Evolutionary conservation across 1,140 invertebrate genomes (phyloP), one percentile per base, ranked within the genome.

Genomic region (Ephestia elutella): DNA sequence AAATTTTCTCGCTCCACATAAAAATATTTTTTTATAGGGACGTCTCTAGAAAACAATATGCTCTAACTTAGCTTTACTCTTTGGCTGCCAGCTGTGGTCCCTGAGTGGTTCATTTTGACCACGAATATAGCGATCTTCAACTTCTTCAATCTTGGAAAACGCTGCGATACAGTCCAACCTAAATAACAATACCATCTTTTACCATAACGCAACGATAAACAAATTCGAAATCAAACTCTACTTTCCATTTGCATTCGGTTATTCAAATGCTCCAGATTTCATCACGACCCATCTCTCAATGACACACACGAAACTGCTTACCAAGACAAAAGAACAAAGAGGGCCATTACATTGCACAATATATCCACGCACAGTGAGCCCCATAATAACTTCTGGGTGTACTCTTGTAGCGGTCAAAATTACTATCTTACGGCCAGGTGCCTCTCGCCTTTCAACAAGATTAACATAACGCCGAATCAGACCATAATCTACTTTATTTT

Each of bases 291-390:
- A 70, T 77, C 76, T 71, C 59, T 70, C 75, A 76, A 77, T 74
- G 76, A 78, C 78, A 80, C 72, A 74, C 72, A 67, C 62, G 62
- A 70, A 66, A 66, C 35, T 49, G 30, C 30, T 38, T 38, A 48
- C 63, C 59, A 63, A 76, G 65, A 82, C 78, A 82, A 82, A 82
- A 81, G 82, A 85, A 85, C 75, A 77, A 81, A 80, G 72, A 49
- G 25, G 54, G 61, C 68, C 63, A 74, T 76, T 78, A 75, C 61
- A 56, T 83, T 32, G 30, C 79, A 65, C 75, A 83, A 83, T 69
- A 73, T 75, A 78, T 82, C 78, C 80, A 85, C 80, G 82, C 73
- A 69, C 65, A 62, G 57, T 78, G 75, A 59, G 53, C 75, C 65
- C 70, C 61, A 66, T 82, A 82, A 82, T 80, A 73, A 80, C 75